A percentile compares a stretch with the other conserved stretches of the same genome.
phyloP scores from a whole-genome alignment of 2,797 vertebrate species.

The Danio kyathit region DNA sequence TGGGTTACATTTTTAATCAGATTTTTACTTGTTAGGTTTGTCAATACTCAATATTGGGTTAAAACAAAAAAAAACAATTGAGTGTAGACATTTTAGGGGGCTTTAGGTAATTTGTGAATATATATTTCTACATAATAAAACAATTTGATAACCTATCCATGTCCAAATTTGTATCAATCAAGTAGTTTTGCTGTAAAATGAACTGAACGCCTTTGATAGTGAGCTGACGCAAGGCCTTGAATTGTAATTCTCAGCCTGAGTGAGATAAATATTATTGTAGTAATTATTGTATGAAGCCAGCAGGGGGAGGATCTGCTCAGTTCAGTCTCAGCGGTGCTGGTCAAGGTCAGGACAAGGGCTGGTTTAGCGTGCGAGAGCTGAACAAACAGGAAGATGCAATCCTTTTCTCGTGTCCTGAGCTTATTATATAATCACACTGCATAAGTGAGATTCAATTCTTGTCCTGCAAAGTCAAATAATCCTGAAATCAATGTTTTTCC shows the following conservation, averaged over 20 bases:
- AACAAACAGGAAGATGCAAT: background rate
- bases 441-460: constrained; percentile 7
- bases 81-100: too few species aligned
- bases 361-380: constrained; percentile 10
- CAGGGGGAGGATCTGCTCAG: constrained; percentile 44
- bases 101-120: too few species aligned
- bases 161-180: too few species aligned
- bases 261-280: constrained; percentile 5
- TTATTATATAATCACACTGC: background rate
- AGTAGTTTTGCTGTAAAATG: background rate
- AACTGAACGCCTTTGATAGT: constrained; percentile 8
- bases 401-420: background rate
- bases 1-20: too few species aligned
- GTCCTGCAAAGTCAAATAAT: constrained; percentile 13
- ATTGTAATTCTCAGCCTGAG: background rate
- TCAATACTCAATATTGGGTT: too few species aligned
- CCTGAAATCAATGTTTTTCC: background rate
- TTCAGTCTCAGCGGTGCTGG: constrained; percentile 9
- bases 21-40: too few species aligned
- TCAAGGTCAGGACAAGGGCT: constrained; percentile 51
- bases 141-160: too few species aligned
- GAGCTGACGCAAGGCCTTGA: background rate
- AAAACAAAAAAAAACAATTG: too few species aligned
- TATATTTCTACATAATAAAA: too few species aligned
- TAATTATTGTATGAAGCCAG: constrained; percentile 23